Conservation (phyloP, 2,888 invertebrate species). For the Eulithis testata region DNA sequence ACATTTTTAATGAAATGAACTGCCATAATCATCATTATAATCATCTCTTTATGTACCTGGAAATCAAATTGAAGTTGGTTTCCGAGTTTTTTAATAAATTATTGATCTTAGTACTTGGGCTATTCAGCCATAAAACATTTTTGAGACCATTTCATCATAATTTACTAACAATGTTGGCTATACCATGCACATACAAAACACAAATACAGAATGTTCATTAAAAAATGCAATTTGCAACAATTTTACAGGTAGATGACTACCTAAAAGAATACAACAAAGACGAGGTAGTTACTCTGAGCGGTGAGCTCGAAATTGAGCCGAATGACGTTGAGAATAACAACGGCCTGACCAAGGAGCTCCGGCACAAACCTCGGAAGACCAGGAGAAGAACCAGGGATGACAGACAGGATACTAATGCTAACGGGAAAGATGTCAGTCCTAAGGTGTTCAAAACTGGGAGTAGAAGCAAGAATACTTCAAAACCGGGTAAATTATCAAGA, state of each 20-base stretch:
- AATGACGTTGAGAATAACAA: conserved; percentile 80
- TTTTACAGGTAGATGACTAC: conserved; percentile 75
- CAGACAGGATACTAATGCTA: conserved; percentile 65
- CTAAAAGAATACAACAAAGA: conserved; percentile 81
- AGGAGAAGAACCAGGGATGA: conserved; percentile 75
- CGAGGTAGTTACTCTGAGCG: conserved; percentile 78
- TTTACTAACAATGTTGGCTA: too few species aligned
- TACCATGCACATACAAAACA: too few species aligned
- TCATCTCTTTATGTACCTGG: too few species aligned
- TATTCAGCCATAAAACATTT: too few species aligned
- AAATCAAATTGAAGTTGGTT: too few species aligned
- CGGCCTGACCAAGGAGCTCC: conserved; percentile 65
- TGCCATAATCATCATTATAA: too few species aligned
- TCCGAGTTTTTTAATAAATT: too few species aligned
- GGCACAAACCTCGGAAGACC: conserved; percentile 75
- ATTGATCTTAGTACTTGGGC: too few species aligned
- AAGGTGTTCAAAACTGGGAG: conserved; percentile 75
- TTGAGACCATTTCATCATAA: too few species aligned
- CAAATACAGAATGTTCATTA: too few species aligned
- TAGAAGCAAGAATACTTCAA: conserved; percentile 61
- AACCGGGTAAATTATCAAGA: conserved; percentile 54
- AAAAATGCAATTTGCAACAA: too few species aligned
- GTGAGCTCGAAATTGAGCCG: conserved; percentile 78
- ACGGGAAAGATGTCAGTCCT: conserved; percentile 76
- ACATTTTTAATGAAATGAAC: too few species aligned